Base-by-base conservation (phyloP, 2,113 vertebrate species). In the Microtus ochrogaster region DNA sequence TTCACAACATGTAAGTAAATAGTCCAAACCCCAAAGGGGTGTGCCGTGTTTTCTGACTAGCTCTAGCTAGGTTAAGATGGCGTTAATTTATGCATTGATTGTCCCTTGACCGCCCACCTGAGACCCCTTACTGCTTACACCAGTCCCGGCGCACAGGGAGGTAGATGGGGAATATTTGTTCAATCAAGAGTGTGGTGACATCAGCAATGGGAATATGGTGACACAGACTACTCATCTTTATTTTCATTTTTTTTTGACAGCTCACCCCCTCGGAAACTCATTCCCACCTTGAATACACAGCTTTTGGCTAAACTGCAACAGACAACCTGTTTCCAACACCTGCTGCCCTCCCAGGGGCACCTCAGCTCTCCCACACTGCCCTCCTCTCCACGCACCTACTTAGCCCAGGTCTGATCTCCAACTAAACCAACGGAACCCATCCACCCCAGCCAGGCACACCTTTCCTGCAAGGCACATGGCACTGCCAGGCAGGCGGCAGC, bases 351-450 rank as follows among this genome's bases (percentile, higher is more conserved):
- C 89, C 96, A 0, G 47, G 47, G 41, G 36, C 26, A 88, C n/a
- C 82, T 96, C 47, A 0, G 63, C 16, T 65, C 70, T 91, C 90
- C 52, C 96, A 70, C 26, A 17, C 77, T 14, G 90, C 83, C 26
- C 9, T 22, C 2, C 92, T 72, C 49, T 55, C 8, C 66, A 76
- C 5, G 1, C 61, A 63, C 0, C 63, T 74, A 91, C 96, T 94
- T 97, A 89, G 96, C 96, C n/a, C 79, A 74, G 47, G 61, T 44
- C 87, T 58, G 36, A 95, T 76, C 76, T 63, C 68, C 94, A 97
- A 97, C 78, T 30, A 82, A 97, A 97, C 65, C 36, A 92, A 83
- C 30, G n/a, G 5, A 3, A 47, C 90, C 77, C 41, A 95, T 94
- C 13, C 82, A 44, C 93, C 39, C 82, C 39, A 65, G 19, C 58